A percentile compares a stretch with the other conserved stretches of the same genome.
These are phyloP conservation scores for Spodoptera exigua DNA, from an alignment of 2,888 invertebrate species.

Conservation along the genomic window DNA sequence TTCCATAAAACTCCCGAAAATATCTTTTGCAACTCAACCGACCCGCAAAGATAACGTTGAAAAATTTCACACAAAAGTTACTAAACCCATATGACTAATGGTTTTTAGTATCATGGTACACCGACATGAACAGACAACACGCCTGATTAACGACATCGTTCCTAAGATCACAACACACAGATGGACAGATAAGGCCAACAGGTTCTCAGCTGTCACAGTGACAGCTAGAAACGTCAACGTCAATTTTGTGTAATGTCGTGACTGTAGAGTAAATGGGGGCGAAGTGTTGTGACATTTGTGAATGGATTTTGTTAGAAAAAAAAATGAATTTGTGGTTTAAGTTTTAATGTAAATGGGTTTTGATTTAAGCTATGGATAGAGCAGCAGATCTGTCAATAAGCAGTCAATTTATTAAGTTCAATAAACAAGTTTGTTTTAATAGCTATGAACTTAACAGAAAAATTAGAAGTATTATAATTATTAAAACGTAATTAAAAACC, in stretches of 20 bases:
- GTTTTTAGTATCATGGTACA: slow-evolving; percentile 43
- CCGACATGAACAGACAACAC: slow-evolving; percentile 63
- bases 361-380: too few species aligned
- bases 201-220: slow-evolving; percentile 54
- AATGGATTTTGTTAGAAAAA: neutral
- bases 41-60: slow-evolving; percentile 33
- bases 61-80: slow-evolving; percentile 33
- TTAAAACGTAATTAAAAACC: too few species aligned
- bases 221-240: slow-evolving; percentile 55
- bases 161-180: slow-evolving; percentile 50
- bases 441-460: too few species aligned
- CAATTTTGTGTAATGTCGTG: slow-evolving; percentile 31
- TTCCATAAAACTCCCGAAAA: slow-evolving; percentile 6
- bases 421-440: too few species aligned
- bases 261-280: slow-evolving; percentile 22
- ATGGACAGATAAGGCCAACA: slow-evolving; percentile 55
- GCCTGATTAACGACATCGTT: slow-evolving; percentile 69
- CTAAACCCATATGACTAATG: slow-evolving; percentile 62
- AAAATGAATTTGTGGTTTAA: too few species aligned
- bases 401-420: too few species aligned
- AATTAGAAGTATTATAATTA: too few species aligned
- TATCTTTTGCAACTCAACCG: slow-evolving; percentile 25
- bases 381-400: too few species aligned
- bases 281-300: slow-evolving; percentile 24
- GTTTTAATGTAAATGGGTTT: too few species aligned